Conservation (phyloP, 1,140 invertebrate genomes). For the Triops cancriformis region DNA sequence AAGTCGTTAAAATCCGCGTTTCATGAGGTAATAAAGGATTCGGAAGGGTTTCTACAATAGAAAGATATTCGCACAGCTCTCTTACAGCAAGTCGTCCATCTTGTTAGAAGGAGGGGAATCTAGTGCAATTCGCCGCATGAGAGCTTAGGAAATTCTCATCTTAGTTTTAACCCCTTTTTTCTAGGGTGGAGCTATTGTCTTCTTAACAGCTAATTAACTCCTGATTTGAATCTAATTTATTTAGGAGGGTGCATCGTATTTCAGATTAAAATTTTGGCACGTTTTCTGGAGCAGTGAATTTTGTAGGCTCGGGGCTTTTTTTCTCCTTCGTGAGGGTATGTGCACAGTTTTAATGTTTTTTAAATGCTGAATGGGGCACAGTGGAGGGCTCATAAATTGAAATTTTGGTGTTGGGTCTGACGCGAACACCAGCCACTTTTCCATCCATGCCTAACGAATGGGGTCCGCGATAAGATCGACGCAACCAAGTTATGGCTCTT, state of each 20-base stretch:
- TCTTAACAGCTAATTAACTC: not conserved
- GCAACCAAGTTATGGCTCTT: slow-evolving; percentile 13
- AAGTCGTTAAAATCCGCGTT: not conserved
- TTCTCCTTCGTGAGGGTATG: not conserved
- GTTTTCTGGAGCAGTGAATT: not conserved
- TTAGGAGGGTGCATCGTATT: not conserved
- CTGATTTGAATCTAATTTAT: not conserved
- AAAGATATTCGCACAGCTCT: not conserved
- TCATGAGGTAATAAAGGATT: not conserved
- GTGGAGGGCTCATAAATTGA: slow-evolving; percentile 7
- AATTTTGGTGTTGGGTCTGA: slow-evolving; percentile 9
- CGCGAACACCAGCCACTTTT: slow-evolving; percentile 12
- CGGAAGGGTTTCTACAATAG: not conserved
- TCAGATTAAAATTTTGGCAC: not conserved
- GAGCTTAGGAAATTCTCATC: not conserved
- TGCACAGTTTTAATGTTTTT: not conserved
- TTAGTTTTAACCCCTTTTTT: not conserved
- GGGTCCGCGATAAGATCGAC: not conserved
- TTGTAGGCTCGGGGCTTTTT: not conserved
- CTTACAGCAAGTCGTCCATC: not conserved
- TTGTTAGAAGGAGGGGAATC: not conserved
- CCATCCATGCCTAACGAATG: slow-evolving; percentile 12
- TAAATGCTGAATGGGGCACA: not conserved
- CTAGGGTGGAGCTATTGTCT: not conserved
- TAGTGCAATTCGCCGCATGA: not conserved